phyloP scores from a whole-genome alignment of 2,113 vertebrate genomes.

The Pontoporia blainvillei region DNA sequence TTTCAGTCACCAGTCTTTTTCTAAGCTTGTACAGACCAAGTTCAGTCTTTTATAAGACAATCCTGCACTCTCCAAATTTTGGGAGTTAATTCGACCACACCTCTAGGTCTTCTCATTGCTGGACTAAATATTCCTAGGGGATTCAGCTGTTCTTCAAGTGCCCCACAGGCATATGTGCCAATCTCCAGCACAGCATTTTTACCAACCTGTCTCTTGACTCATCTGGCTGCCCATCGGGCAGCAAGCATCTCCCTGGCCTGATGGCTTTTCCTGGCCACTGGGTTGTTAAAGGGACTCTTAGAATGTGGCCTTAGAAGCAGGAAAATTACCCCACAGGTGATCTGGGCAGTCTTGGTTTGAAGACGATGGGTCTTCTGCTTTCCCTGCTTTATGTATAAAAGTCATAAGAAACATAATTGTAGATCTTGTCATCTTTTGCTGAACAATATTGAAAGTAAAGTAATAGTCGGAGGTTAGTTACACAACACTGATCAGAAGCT shows the following conservation, averaged over 20 bases:
- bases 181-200: background rate
- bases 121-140: background rate
- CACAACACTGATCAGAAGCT: background rate
- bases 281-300: rapidly evolving
- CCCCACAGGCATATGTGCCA: rapidly evolving
- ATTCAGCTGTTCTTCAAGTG: background rate
- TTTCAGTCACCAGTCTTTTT: background rate
- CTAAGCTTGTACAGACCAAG: background rate
- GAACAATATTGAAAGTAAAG: background rate
- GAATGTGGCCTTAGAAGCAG: background rate
- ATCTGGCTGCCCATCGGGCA: too few relatives aligned
- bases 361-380: background rate
- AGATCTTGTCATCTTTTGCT: background rate
- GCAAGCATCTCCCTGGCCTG: rapidly evolving
- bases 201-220: background rate
- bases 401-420: background rate
- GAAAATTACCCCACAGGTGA: rapidly evolving
- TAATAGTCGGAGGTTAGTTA: background rate
- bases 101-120: background rate
- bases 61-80: too few relatives aligned
- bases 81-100: background rate
- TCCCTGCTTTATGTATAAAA: background rate
- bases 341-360: background rate
- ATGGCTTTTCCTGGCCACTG: background rate
- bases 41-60: background rate